Conservation (phyloP, 2,797 vertebrate species). For the Apodemus agrarius region DNA sequence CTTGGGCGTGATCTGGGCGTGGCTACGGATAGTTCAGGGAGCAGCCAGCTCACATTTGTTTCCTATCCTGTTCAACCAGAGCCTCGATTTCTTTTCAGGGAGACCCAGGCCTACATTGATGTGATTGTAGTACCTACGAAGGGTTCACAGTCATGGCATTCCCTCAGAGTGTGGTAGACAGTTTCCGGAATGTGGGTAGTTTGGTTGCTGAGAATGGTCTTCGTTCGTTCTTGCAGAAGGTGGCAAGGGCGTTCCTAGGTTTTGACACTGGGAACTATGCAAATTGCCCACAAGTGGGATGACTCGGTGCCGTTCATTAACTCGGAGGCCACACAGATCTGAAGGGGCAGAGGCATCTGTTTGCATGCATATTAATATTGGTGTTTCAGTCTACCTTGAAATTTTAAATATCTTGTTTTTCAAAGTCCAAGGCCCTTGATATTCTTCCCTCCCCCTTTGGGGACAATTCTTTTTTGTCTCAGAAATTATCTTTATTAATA, state of each 20-base stretch:
- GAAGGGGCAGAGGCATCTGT: conserved; percentile 9
- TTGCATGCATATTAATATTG: neutral
- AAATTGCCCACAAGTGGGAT: conserved; percentile 35
- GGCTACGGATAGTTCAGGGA: neutral
- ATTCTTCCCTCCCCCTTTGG: neutral
- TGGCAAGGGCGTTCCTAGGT: neutral
- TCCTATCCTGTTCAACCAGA: neutral
- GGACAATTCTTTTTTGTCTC: conserved; percentile 19
- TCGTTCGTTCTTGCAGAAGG: neutral
- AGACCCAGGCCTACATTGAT: neutral
- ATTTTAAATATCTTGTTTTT: conserved; percentile 8
- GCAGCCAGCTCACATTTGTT: neutral
- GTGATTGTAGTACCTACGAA: neutral
- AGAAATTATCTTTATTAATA: conserved; percentile 48
- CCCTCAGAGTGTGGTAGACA: neutral
- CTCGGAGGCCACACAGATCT: neutral
- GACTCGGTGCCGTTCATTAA: conserved; percentile 50
- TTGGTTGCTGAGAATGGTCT: neutral
- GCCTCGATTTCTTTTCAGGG: neutral
- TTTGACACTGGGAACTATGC: conserved; percentile 56
- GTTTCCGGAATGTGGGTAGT: neutral
- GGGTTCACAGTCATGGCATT: neutral
- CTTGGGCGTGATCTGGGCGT: neutral
- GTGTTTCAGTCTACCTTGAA: neutral
- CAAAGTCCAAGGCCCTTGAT: conserved; percentile 17